phyloP scores from a whole-genome alignment of 2,888 invertebrate species.

The Strigamia crassipes region DNA sequence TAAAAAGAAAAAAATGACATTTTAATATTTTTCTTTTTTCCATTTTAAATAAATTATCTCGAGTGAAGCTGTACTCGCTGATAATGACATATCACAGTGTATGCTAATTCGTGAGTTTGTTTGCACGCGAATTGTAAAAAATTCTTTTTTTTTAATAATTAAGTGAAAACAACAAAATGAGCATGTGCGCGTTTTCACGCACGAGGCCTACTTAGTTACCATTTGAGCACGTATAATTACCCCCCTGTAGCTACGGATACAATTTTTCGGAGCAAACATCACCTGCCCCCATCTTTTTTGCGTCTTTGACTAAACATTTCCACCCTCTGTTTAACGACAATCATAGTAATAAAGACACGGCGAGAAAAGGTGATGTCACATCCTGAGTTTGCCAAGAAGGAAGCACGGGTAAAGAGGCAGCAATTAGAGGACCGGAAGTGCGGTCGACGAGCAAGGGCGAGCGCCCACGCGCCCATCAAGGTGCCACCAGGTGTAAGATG shows the following conservation, averaged over 20 bases:
- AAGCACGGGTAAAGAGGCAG: constrained; percentile 23
- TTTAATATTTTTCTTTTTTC: background rate
- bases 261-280: background rate
- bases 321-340: constrained; percentile 4
- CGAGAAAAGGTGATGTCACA: constrained; percentile 14
- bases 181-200: constrained; percentile 11
- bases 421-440: constrained; percentile 34
- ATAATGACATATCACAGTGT: constrained; percentile 10
- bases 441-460: constrained; percentile 24
- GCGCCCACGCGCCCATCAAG: constrained; percentile 42
- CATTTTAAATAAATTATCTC: constrained; percentile 23
- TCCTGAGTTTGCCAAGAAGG: background rate
- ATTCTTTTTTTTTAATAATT: constrained; percentile 4
- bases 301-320: background rate
- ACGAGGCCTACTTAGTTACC: background rate
- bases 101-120: constrained; percentile 10
- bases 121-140: background rate
- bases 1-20: background rate
- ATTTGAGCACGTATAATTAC: background rate
- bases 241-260: constrained; percentile 18
- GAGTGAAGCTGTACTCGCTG: constrained; percentile 2
- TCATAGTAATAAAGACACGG: background rate
- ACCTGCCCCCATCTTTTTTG: background rate
- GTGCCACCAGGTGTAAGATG: constrained; percentile 40
- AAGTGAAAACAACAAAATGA: background rate